Base-by-base conservation (phyloP, 2,888 invertebrate genomes). In the Sinelater perroti region DNA sequence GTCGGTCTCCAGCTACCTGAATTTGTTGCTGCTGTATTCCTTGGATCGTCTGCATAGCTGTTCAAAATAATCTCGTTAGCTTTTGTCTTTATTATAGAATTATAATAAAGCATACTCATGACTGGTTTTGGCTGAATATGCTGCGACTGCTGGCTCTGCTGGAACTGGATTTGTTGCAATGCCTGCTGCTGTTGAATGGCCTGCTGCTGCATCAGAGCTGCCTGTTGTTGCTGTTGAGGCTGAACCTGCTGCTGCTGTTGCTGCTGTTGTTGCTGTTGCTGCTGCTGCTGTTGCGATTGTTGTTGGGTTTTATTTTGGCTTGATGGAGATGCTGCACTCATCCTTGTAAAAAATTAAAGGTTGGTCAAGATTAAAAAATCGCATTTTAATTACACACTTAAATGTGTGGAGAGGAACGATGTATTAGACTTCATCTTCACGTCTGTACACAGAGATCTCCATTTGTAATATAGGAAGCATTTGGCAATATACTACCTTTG, bases 11-110 rank as follows among this genome's bases (percentile, higher is more conserved):
- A 57, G 77, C 75, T 63, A 78, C 77, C 63, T 79, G 79, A 18
- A 77, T 68, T 59, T 75, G 76, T 59, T 78, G 79, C 58, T 78
- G 72, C 57, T 80, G 83, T 76, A 85, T 80, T 4, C 78, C 76
- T 56, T 84, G 83, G 63, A 87, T 76, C 1, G 85, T 80, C 67
- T 78, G 77, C 83, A 88, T 84, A 16, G 83, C 85, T 81, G 73
- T 10, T 33, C 24, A 35, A 28, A 40, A 20, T 24, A n/a, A n/a
- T 5, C n/a, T n/a, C n/a, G n/a, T n/a, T n/a, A n/a, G n/a, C n/a
- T n/a, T n/a, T n/a, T n/a, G n/a, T n/a, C n/a, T n/a, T n/a, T n/a
- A n/a, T n/a, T n/a, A n/a, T n/a, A 3, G 14, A 36, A 6, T 36
- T 13, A 36, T n/a, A n/a, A n/a, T n/a, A n/a, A n/a, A n/a, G 70